These are phyloP conservation scores for Nicator chloris DNA, from an alignment of 2,113 vertebrate species.

Conservation along the genomic window DNA sequence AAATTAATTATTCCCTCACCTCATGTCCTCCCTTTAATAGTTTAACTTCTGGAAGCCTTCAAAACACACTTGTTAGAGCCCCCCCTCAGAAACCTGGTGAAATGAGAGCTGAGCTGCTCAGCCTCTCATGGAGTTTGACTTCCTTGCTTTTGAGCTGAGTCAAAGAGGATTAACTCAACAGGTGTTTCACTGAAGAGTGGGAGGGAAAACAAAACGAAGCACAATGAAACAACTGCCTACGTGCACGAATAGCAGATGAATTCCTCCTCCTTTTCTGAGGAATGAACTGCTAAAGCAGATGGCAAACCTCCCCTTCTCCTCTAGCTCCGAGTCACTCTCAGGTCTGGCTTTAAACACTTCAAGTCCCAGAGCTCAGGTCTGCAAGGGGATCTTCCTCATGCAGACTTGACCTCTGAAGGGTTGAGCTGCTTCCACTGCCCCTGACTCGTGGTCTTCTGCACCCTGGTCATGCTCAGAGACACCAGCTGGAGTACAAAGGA, in stretches of 20 bases:
- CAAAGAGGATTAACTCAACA: slow-evolving; percentile 36
- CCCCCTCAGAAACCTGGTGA: neutral
- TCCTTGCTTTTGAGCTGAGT: slow-evolving; percentile 8
- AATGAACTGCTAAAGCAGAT: slow-evolving; percentile 17
- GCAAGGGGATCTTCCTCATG: neutral
- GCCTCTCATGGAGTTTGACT: neutral
- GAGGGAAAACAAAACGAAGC: slow-evolving; percentile 30
- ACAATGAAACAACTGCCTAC: slow-evolving; percentile 16
- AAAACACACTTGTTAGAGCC: neutral
- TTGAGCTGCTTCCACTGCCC: neutral
- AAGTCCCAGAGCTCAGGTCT: neutral
- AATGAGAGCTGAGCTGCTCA: neutral
- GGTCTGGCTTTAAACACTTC: neutral
- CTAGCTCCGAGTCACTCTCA: neutral
- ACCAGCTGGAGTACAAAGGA: neutral
- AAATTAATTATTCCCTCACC: neutral
- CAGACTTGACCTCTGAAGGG: neutral
- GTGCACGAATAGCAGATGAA: neutral
- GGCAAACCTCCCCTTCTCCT: neutral
- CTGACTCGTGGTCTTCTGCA: neutral
- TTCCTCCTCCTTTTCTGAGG: neutral
- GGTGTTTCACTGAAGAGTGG: slow-evolving; percentile 1
- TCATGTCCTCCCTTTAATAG: neutral
- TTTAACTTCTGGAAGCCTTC: neutral
- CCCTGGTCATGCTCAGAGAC: neutral